Conservation (phyloP, 2,888 invertebrate species). For the Limnephilus marmoratus region DNA sequence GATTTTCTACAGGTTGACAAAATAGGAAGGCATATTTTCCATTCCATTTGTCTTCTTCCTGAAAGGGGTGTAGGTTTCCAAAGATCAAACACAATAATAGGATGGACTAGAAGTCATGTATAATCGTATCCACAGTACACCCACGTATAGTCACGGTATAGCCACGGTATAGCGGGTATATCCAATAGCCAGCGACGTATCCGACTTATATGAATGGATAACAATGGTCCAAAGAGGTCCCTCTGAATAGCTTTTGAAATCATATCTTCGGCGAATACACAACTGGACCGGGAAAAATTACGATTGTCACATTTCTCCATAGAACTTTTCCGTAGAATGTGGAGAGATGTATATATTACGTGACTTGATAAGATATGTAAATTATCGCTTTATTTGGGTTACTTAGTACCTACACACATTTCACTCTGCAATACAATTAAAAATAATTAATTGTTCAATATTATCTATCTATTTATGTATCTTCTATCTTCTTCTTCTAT, state of each 20-base stretch:
- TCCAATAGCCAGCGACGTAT: slow-evolving; percentile 16
- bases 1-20: neutral
- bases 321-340: neutral
- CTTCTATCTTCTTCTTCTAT: too few species aligned
- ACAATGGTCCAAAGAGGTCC: slow-evolving; percentile 49
- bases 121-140: neutral
- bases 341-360: neutral
- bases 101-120: slow-evolving; percentile 47
- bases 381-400: neutral
- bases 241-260: slow-evolving; percentile 57
- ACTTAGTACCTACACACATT: too few species aligned
- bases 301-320: neutral
- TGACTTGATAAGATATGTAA: neutral
- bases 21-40: neutral
- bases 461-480: too few species aligned
- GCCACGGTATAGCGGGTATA: neutral
- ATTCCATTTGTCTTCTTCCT: slow-evolving; percentile 25
- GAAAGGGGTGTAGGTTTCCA: slow-evolving; percentile 9
- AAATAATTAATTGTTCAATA: too few species aligned
- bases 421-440: too few species aligned
- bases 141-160: neutral
- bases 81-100: slow-evolving; percentile 52
- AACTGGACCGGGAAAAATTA: slow-evolving; percentile 29
- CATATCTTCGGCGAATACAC: slow-evolving; percentile 48
- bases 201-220: slow-evolving; percentile 49